Base-by-base conservation (phyloP, 2,888 invertebrate species). In the Hirudinaria manillensis region DNA sequence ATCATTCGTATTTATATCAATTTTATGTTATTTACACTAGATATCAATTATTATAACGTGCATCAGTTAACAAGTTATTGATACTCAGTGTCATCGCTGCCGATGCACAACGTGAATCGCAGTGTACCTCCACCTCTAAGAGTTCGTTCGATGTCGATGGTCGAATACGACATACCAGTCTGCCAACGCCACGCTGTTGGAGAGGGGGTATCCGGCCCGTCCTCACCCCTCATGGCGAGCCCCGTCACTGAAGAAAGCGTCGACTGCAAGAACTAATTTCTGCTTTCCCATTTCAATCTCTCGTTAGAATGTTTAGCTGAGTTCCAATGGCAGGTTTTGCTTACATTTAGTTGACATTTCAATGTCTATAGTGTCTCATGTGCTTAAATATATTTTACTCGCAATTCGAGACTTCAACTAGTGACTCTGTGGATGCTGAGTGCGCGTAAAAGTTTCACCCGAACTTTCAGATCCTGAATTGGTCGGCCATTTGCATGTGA, bases 51-150 rank as follows among this genome's bases (percentile, higher is more conserved):
- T 16, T 45, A 45, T 45, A 16, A 45, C n/a, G n/a, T n/a, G n/a
- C n/a, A n/a, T n/a, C n/a, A n/a, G n/a, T n/a, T n/a, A n/a, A n/a
- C n/a, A n/a, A n/a, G 19, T 45, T n/a, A 21, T n/a, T 45, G 13
- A 36, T 19, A 80, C 80, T 7, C 81, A 85, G 85, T 92, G 82
- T 92, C 92, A 66, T 92, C 92, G 0, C 89, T 92, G 65, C 90
- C 91, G 0, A 90, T 92, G 85, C 92, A 92, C 0, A 91, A 92
- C 24, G 90, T 93, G 72, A 77, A 24, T 38, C 76, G 38, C 72
- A 80, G 73, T 75, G 79, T 45, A 77, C 77, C 76, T 16, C 76
- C 77, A 1, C 74, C 76, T 10, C 75, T 80, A 13, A 80, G 83
- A 32, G 80, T 80, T 56, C 91, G 92, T 85, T 90, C 83, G 73